Conservation (phyloP, 2,888 invertebrate genomes). For the Capitulum mitella region DNA sequence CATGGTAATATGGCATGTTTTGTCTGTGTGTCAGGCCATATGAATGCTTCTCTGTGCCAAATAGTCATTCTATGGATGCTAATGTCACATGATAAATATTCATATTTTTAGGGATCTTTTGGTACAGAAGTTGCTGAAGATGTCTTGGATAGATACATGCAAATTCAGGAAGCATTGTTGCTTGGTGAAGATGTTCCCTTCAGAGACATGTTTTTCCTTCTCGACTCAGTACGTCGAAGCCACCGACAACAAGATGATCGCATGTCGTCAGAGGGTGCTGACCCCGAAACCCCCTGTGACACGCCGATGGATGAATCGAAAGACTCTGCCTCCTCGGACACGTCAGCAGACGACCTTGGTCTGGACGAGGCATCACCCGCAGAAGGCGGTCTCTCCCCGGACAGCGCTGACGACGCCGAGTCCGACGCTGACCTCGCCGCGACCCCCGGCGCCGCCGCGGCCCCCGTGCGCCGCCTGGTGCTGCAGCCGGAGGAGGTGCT, state of each 20-base stretch:
- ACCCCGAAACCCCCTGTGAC: no score
- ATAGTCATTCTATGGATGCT: not conserved
- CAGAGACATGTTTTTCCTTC: conserved; percentile 8
- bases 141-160: not conserved
- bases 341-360: no score
- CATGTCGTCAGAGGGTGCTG: no score
- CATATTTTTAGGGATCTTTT: not conserved
- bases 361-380: no score
- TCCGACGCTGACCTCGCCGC: not conserved
- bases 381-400: no score
- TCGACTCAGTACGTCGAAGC: not conserved
- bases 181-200: not conserved
- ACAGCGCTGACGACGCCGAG: no score
- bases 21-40: not conserved
- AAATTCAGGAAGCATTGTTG: not conserved
- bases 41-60: not conserved
- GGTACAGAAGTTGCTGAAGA: not conserved
- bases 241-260: not conserved
- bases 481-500: conserved; percentile 23
- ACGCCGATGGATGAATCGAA: no score
- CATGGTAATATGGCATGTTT: not conserved
- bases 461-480: not conserved
- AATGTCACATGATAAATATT: not conserved
- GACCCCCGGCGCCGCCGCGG: not conserved
- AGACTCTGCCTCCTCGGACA: no score